Conservation (phyloP, 2,113 vertebrate genomes). For the Indicator indicator region DNA sequence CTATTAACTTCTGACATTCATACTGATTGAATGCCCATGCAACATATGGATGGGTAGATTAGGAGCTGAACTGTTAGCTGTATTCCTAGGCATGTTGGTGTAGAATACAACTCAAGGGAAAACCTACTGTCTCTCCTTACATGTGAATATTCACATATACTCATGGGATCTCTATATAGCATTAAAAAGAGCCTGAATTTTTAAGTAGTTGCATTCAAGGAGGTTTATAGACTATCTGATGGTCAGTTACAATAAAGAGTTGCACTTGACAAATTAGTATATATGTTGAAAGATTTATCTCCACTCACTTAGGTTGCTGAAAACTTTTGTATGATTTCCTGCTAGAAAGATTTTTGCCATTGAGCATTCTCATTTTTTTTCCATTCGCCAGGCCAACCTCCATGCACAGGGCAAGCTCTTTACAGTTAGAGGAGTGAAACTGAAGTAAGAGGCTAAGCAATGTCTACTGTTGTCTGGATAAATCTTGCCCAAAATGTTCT, state of each 20-base stretch:
- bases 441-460: background rate
- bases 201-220: background rate
- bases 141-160: background rate
- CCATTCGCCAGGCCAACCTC: background rate
- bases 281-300: background rate
- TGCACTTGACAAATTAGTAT: background rate
- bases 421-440: background rate
- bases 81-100: background rate
- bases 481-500: background rate
- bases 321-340: background rate
- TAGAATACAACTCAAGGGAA: background rate
- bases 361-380: background rate
- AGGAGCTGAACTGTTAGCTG: background rate
- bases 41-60: background rate
- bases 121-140: background rate
- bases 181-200: background rate
- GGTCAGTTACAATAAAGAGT: background rate
- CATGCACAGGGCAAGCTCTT: background rate
- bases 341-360: background rate
- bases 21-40: background rate
- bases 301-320: background rate
- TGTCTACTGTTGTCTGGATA: background rate
- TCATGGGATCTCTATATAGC: background rate
- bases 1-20: background rate
- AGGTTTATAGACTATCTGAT: background rate